Conservation (phyloP, 2,888 invertebrate species). For the Drosophila stalkeri region DNA sequence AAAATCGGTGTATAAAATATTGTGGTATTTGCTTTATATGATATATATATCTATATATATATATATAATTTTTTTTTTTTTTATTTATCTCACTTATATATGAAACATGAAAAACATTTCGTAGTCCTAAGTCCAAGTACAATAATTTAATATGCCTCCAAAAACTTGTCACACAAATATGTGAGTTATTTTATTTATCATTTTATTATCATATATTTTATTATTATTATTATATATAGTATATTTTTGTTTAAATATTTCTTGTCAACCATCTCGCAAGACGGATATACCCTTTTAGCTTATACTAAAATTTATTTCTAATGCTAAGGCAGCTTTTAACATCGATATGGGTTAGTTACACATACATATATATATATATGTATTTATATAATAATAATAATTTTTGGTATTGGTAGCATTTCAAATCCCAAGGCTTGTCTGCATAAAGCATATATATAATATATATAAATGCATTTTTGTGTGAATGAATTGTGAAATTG, state of each 20-base stretch:
- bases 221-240: constrained; percentile 14
- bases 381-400: constrained; percentile 2
- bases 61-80: constrained; percentile 14
- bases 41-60: no score
- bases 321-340: constrained; percentile 85
- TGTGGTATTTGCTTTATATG: constrained; percentile 39
- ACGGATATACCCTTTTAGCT: constrained; percentile 31
- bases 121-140: constrained; percentile 42
- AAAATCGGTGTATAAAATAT: constrained; percentile 83
- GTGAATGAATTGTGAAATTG: constrained; percentile 9
- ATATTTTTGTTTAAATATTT: constrained; percentile 48
- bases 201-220: neutral
- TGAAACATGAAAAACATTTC: constrained; percentile 53
- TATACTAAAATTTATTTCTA: constrained; percentile 76
- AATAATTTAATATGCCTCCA: constrained; percentile 60
- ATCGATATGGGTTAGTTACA: constrained; percentile 82
- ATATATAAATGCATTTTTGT: constrained; percentile 22
- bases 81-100: constrained; percentile 26
- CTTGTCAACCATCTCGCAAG: neutral
- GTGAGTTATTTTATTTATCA: constrained; percentile 2
- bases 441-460: constrained; percentile 32
- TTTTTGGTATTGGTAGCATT: constrained; percentile 36
- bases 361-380: neutral
- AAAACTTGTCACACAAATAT: constrained; percentile 59
- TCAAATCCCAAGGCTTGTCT: constrained; percentile 42